These are phyloP conservation scores for Thymallus thymallus DNA, from an alignment of 2,113 vertebrate species.

Conservation along the genomic window DNA sequence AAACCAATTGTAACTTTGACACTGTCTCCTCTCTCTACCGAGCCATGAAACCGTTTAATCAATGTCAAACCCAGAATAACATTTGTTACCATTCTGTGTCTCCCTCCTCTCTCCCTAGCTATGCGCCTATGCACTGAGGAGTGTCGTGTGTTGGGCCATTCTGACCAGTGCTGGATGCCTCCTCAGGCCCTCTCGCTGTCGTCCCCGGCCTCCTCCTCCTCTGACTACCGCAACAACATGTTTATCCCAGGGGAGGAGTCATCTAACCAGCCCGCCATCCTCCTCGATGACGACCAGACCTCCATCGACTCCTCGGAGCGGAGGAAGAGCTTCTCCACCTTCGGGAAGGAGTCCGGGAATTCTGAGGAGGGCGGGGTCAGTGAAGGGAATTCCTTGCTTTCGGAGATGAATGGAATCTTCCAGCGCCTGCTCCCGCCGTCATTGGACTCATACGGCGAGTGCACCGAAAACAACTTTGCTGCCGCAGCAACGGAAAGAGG, in stretches of 20 bases:
- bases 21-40: neutral
- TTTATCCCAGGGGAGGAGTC: slow-evolving; percentile 93
- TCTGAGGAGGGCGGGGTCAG: slow-evolving; percentile 70
- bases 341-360: slow-evolving; percentile 84
- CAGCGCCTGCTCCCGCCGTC: slow-evolving; percentile 89
- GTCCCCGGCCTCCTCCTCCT: slow-evolving; percentile 80
- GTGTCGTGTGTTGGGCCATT: slow-evolving; percentile 92
- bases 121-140: slow-evolving; percentile 96
- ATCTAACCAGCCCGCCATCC: slow-evolving; percentile 62
- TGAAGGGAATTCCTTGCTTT: slow-evolving; percentile 85
- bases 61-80: neutral
- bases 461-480: slow-evolving; percentile 67
- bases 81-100: slow-evolving; percentile 43
- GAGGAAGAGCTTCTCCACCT: slow-evolving; percentile 95
- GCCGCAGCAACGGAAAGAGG: slow-evolving; percentile 46
- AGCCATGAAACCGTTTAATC: neutral
- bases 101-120: slow-evolving; percentile 65
- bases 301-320: slow-evolving; percentile 74
- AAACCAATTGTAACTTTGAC: neutral
- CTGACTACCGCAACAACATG: slow-evolving; percentile 93
- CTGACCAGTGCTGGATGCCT: slow-evolving; percentile 99
- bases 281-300: slow-evolving; percentile 80
- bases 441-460: slow-evolving; percentile 80
- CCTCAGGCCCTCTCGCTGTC: slow-evolving; percentile 68
- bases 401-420: slow-evolving; percentile 96